Conservation (phyloP, 1,140 invertebrate genomes). For the Drosophila pruinosa region DNA sequence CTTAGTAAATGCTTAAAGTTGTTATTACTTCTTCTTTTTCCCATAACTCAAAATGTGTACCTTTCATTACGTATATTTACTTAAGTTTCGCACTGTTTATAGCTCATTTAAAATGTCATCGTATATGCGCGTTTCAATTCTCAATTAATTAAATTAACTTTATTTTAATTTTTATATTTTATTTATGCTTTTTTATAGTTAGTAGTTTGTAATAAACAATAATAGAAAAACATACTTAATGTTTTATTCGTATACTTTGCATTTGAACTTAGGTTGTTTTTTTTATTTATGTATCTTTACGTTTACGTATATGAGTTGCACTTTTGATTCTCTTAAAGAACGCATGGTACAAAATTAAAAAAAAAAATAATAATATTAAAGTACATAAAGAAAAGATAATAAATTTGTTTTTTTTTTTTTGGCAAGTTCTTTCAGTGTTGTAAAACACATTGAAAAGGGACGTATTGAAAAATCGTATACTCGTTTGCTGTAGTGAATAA, state of each 20-base stretch:
- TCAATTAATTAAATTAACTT: conserved; percentile 77
- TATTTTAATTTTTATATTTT: conserved; percentile 42
- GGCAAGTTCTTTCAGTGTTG: conserved; percentile 69
- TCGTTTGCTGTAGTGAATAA: conserved; percentile 63
- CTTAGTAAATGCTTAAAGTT: conserved; percentile 79
- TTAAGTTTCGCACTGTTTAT: conserved; percentile 52
- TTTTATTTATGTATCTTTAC: conserved; percentile 54
- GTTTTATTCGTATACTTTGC: conserved; percentile 83
- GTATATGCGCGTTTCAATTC: conserved; percentile 72
- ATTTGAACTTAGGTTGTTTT: conserved; percentile 83
- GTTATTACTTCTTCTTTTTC: conserved; percentile 30
- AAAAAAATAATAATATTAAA: conserved; percentile 51
- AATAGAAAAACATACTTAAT: conserved; percentile 59
- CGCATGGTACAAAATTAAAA: conserved; percentile 41
- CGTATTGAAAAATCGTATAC: conserved; percentile 80
- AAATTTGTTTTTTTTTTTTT: conserved; percentile 49
- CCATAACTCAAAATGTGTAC: conserved; percentile 35
- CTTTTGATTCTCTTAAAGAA: conserved; percentile 38
- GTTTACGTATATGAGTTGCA: conserved; percentile 78
- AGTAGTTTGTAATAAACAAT: conserved; percentile 57
- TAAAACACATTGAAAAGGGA: conserved; percentile 72
- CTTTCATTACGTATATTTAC: conserved; percentile 66
- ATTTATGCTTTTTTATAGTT: conserved; percentile 12
- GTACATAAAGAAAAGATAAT: conserved; percentile 54
- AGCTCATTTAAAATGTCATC: conserved; percentile 79